Percentiles rank a stretch among this genome's conserved stretches.
Conservation (phyloP, 2,113 vertebrate genomes). For the Sigmodon hispidus region DNA sequence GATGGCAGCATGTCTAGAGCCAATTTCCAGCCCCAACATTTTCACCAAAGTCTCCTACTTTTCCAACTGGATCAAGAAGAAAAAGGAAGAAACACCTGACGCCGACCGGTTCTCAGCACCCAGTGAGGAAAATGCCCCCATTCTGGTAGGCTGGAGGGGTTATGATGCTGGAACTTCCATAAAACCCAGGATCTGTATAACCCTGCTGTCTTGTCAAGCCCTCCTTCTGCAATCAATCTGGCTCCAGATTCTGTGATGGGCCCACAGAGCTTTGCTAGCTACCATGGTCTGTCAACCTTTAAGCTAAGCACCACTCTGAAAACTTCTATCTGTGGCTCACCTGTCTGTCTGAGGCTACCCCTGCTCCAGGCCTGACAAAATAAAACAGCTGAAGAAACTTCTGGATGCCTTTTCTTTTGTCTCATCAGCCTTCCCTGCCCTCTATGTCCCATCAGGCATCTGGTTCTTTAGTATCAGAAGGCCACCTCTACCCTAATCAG, state of each 20-base stretch:
- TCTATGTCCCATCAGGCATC: rapidly evolving
- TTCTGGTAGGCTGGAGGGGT: rapidly evolving
- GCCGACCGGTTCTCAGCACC: not conserved
- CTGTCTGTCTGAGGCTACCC: not conserved
- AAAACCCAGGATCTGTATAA: not conserved
- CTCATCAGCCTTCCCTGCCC: not conserved
- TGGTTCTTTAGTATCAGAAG: not conserved
- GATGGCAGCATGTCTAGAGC: slow-evolving; percentile 64
- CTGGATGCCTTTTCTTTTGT: not conserved
- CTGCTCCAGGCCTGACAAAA: not conserved
- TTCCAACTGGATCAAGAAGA: not conserved
- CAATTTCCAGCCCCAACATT: not conserved
- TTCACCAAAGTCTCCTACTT: slow-evolving; percentile 50
- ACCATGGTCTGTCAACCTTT: too few relatives aligned
- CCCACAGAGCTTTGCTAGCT: rapidly evolving
- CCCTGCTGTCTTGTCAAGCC: not conserved
- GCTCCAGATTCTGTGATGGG: not conserved
- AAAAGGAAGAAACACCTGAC: rapidly evolving
- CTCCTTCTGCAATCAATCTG: not conserved
- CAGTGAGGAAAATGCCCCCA: not conserved
- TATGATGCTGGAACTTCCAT: not conserved
- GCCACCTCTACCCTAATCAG: not conserved
- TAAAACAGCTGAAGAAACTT: slow-evolving; percentile 1
- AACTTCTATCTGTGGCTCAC: not conserved
- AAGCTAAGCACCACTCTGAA: too few relatives aligned